These are phyloP conservation scores for Sciurus vulgaris DNA, from an alignment of 2,797 vertebrate species.

Conservation along the genomic window DNA sequence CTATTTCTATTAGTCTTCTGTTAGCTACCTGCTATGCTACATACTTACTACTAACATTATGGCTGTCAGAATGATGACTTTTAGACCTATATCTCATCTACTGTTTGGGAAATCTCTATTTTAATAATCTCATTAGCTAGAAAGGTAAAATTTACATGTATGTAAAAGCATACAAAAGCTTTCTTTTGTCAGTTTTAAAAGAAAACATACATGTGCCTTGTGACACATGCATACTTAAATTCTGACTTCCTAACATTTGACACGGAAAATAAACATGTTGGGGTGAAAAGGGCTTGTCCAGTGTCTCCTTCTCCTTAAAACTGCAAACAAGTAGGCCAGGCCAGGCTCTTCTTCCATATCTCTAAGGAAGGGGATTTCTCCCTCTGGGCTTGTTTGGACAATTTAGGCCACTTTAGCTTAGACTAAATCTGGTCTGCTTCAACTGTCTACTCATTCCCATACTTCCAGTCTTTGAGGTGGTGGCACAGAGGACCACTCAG, in stretches of 20 bases:
- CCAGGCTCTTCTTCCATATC: neutral
- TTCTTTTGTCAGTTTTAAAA: neutral
- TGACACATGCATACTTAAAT: neutral
- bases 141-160: slow-evolving; percentile 32
- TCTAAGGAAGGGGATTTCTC: neutral
- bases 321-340: neutral
- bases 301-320: neutral
- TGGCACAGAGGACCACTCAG: neutral
- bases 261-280: neutral
- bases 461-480: neutral
- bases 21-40: slow-evolving; percentile 72
- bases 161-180: neutral
- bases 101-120: slow-evolving; percentile 68
- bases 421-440: neutral
- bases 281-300: neutral
- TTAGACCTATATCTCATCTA: slow-evolving; percentile 70
- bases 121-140: slow-evolving; percentile 61
- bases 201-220: neutral
- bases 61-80: slow-evolving; percentile 55
- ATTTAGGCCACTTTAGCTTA: neutral
- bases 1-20: slow-evolving; percentile 77
- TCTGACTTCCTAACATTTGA: slow-evolving; percentile 58
- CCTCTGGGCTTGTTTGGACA: neutral
- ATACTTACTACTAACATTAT: slow-evolving; percentile 82
- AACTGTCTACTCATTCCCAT: neutral